Percentiles rank a stretch among this genome's conserved stretches.
Conservation (phyloP, 1,140 invertebrate genomes). For the Parasteatoda tepidariorum region DNA sequence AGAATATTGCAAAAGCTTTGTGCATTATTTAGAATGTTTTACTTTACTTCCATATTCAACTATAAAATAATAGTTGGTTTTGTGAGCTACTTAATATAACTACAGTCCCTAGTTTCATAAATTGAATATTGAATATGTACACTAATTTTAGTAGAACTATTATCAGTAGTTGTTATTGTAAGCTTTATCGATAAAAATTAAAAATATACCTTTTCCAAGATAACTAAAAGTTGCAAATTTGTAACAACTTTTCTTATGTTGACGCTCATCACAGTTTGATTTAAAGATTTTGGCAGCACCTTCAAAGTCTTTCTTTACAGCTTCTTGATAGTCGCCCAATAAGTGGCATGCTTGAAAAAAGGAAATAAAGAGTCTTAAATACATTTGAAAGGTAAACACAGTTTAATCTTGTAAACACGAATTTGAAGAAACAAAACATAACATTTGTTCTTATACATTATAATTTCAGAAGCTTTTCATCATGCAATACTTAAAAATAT, state of each 20-base stretch:
- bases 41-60: too few species aligned
- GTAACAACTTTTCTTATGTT: slow-evolving; percentile 83
- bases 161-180: background rate
- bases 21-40: too few species aligned
- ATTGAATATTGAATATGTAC: too few species aligned
- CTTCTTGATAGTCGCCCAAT: slow-evolving; percentile 87
- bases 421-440: background rate
- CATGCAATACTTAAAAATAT: background rate
- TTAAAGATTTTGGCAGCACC: slow-evolving; percentile 83
- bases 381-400: slow-evolving; percentile 19
- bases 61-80: too few species aligned
- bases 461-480: background rate
- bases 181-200: background rate
- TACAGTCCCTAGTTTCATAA: background rate
- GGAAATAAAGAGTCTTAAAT: slow-evolving; percentile 4
- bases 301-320: slow-evolving; percentile 81
- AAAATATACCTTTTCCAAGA: slow-evolving; percentile 66
- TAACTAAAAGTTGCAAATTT: slow-evolving; percentile 81
- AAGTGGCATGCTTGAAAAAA: slow-evolving; percentile 85
- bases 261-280: slow-evolving; percentile 85
- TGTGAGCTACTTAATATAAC: too few species aligned
- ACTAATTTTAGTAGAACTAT: too few species aligned
- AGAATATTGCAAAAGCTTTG: too few species aligned
- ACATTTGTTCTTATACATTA: background rate
- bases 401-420: background rate